Evolutionary conservation across 2,113 vertebrate genomes (phyloP), one percentile per base, ranked within the genome.

Genomic region (Noturus placidus): DNA sequence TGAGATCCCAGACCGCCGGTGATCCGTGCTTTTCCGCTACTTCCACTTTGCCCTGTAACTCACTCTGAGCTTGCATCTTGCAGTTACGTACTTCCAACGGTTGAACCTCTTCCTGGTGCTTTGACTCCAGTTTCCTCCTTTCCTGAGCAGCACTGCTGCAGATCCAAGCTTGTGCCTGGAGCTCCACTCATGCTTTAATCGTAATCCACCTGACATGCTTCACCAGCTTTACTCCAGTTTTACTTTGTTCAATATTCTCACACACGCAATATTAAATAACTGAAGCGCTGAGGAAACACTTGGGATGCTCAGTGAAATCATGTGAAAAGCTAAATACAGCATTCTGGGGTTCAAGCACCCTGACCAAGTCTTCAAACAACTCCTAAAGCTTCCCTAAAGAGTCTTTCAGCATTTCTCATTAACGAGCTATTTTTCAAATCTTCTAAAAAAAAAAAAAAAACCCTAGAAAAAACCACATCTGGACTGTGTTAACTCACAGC

Each of bases 391-490:
- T 50, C 72, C 52, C 30, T 56, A 69, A 88, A 50, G 72, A 83
- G 38, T 59, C 85, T 70, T 33, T 89, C 88, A 89, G 90, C 67
- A 25, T 35, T 82, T 77, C 90, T 91, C 83, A 85, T 92, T 95
- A 95, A 95, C 90, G 93, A 91, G 90, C 91, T 95, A 95, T 95
- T 96, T 96, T 95, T 94, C 92, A 94, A 50, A 92, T 90, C 7
- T 25, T 7, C 46, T 10, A 50, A 50, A 50, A 50, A 10, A 50
- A 1, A 50, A 10, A 42, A 46, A 90, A 86, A 91, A 91, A 86
- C n/a, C n/a, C n/a, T n/a, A n/a, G n/a, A 91, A 91, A 42, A 42
- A 46, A 83, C 77, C 79, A 87, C 89, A 89, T 94, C 95, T 95
- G 95, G 93, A 92, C 90, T 91, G 88, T 93, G 92, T 95, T 92